Conservation (phyloP, 1,140 invertebrate species). For the Aethina tumida region DNA sequence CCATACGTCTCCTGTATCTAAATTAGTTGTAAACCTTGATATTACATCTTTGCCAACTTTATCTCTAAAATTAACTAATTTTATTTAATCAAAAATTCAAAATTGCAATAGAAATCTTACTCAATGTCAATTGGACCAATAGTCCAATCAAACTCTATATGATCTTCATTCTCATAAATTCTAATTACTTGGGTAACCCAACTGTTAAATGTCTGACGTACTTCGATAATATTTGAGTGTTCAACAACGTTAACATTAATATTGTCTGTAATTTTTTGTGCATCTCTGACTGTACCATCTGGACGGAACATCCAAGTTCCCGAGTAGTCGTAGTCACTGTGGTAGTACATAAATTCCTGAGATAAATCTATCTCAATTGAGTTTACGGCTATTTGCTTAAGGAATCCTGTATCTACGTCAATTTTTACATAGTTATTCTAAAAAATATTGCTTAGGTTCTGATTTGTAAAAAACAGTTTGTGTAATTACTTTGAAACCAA, state of each 20-base stretch:
- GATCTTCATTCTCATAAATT: conserved; percentile 51
- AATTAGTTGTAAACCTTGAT: conserved; percentile 32
- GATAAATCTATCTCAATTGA: conserved; percentile 38
- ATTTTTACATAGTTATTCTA: conserved; percentile 21
- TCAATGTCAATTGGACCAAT: conserved; percentile 69
- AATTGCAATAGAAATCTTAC: conserved; percentile 9
- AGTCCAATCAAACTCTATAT: conserved; percentile 83
- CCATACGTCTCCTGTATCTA: conserved; percentile 41
- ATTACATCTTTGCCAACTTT: conserved; percentile 50
- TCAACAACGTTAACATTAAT: conserved; percentile 44
- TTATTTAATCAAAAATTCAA: background rate
- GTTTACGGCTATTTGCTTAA: conserved; percentile 46
- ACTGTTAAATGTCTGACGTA: conserved; percentile 60
- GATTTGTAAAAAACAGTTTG: background rate
- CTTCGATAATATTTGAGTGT: conserved; percentile 69
- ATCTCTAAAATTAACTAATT: conserved; percentile 35
- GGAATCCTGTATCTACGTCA: conserved; percentile 42
- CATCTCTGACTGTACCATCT: conserved; percentile 31
- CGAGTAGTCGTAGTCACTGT: conserved; percentile 50
- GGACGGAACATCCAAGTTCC: conserved; percentile 85
- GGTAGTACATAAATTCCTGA: conserved; percentile 72
- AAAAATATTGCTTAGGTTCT: conserved; percentile 1
- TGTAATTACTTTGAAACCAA: background rate
- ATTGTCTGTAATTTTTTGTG: conserved; percentile 36
- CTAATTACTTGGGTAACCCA: conserved; percentile 78